phyloP scores from a whole-genome alignment of 1,140 invertebrate genomes.

The Chymomyza costata region DNA sequence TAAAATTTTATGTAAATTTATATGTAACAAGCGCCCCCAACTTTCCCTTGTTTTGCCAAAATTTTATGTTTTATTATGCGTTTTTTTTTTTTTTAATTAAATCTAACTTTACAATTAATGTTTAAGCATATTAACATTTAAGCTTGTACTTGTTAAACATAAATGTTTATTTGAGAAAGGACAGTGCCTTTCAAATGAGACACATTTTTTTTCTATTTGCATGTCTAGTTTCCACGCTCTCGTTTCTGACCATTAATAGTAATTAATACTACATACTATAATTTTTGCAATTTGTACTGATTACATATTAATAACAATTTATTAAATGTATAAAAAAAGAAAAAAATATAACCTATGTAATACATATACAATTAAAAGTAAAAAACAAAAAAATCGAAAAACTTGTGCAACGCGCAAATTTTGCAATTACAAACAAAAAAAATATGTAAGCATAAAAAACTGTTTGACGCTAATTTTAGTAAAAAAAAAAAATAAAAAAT shows the following conservation, averaged over 20 bases:
- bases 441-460: constrained; percentile 25
- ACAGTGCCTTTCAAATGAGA: no score
- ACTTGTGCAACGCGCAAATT: constrained; percentile 14
- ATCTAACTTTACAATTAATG: constrained; percentile 58
- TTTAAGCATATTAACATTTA: constrained; percentile 69
- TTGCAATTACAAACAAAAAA: constrained; percentile 38
- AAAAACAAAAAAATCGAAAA: constrained; percentile 29
- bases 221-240: constrained; percentile 19
- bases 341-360: neutral
- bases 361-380: no score
- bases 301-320: constrained; percentile 58
- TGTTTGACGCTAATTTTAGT: constrained; percentile 64
- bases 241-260: constrained; percentile 42
- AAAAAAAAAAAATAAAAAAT: constrained; percentile 21
- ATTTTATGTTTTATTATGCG: constrained; percentile 27
- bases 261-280: constrained; percentile 41
- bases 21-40: neutral
- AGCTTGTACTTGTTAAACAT: constrained; percentile 51
- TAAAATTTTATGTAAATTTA: no score
- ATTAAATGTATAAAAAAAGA: constrained; percentile 19
- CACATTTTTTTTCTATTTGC: constrained; percentile 13
- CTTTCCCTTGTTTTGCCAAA: no score
- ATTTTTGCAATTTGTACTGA: constrained; percentile 69
- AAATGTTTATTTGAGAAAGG: constrained; percentile 16
- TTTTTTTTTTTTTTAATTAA: constrained; percentile 34